Conservation (phyloP, 53 echinoderm and acorn worm species). For the Echinarachnius parma region DNA sequence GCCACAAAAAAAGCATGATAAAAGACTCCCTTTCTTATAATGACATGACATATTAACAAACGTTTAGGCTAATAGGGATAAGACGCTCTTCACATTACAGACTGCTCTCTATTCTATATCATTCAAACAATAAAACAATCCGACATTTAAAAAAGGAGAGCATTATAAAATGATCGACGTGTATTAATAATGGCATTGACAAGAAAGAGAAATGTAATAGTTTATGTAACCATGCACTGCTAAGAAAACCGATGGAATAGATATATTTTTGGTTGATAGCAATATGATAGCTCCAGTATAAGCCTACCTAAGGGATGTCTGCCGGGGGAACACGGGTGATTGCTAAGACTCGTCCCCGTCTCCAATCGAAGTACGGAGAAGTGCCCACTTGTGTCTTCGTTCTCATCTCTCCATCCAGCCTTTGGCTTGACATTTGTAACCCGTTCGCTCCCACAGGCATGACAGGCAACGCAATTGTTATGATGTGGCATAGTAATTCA, state of each 20-base stretch:
- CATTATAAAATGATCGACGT: too few relatives aligned
- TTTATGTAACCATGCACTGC: not conserved
- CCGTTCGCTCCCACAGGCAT: too few relatives aligned
- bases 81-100: slow-evolving; percentile 7
- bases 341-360: slow-evolving; percentile 14
- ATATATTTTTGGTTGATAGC: slow-evolving; percentile 40
- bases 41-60: too few relatives aligned
- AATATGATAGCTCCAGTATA: slow-evolving; percentile 22
- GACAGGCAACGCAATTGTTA: too few relatives aligned
- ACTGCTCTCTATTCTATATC: not conserved
- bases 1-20: too few relatives aligned
- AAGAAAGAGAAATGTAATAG: not conserved
- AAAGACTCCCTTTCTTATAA: too few relatives aligned
- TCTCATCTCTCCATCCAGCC: slow-evolving; percentile 8
- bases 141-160: not conserved
- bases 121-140: not conserved
- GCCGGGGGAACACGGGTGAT: slow-evolving; percentile 24
- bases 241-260: slow-evolving; percentile 37
- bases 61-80: slow-evolving; percentile 33
- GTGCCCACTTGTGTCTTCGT: slow-evolving; percentile 10
- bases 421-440: too few relatives aligned
- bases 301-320: slow-evolving; percentile 10
- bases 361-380: slow-evolving; percentile 31
- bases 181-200: too few relatives aligned
- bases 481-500: too few relatives aligned